Evolutionary conservation across 2,888 invertebrate genomes (phyloP), one percentile per base, ranked within the genome.

Genomic region (Cantharis rustica): DNA sequence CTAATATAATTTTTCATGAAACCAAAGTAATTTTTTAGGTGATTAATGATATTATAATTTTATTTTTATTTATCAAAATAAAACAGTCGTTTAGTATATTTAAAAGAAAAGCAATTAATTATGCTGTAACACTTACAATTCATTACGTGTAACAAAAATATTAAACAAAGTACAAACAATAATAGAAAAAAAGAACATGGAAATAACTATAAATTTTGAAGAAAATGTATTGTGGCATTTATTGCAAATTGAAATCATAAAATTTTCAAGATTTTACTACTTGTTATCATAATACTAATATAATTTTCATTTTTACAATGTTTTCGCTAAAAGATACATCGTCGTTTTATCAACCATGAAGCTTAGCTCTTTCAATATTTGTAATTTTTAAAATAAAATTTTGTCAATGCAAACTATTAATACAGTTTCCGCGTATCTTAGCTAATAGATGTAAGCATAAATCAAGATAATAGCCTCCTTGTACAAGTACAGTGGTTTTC

Each of bases 181-280:
- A 47, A 47, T 3, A 47, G 47, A 47, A 47, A 47, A 23, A 47
- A 47, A 47, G 47, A 10, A 47, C 47, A 47, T 47, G 47, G n/a
- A 47, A 47, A 47, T 47, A 47, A 47, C 47, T n/a, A 47, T 66
- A 66, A 66, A 66, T 66, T 20, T 66, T n/a, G 23, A 66, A 66
- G n/a, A 23, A 20, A 20, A 66, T 66, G 17, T 66, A 66, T 13
- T 20, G 63, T 66, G 64, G 13, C 64, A 66, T 69, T 69, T 69
- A 69, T 69, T 69, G 31, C 69, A 69, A 31, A 69, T 69, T 69
- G 69, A 69, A 69, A 69, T 16, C 27, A 31, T 69, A 69, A 27
- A 31, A 16, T 27, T 69, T 69, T 69, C 16, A 27, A 69, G 31
- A 66, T 47, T 47, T 47, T 47, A 47, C 47, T 47, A 47, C 47